phyloP scores from a whole-genome alignment of 2,113 vertebrate species.

The Dipodomys spectabilis region DNA sequence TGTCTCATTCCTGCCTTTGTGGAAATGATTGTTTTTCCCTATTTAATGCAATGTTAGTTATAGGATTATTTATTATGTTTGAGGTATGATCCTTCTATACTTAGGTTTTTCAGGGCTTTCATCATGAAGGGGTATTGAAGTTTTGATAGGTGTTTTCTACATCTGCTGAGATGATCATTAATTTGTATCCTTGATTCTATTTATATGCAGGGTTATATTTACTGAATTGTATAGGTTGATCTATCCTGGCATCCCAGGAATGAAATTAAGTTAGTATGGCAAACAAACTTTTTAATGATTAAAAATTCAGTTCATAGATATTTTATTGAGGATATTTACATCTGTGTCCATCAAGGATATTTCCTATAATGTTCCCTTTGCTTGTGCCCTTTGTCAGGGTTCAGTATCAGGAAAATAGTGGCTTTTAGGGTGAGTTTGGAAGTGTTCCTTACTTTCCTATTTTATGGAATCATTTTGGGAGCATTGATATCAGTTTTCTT shows the following conservation, averaged over 20 bases:
- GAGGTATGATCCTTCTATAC: neutral
- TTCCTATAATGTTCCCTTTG: neutral
- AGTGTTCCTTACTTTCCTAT: too few species aligned
- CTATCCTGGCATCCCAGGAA: neutral
- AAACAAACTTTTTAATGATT: neutral
- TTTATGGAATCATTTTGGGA: too few species aligned
- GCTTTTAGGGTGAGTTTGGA: too few species aligned
- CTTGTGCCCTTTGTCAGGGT: neutral
- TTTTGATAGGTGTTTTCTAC: neutral
- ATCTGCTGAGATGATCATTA: neutral
- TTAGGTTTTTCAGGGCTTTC: neutral
- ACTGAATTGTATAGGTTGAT: neutral
- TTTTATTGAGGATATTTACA: neutral
- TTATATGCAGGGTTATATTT: neutral
- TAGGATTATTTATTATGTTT: neutral
- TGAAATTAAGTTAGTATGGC: neutral
- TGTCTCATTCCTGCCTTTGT: neutral
- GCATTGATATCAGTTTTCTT: too few species aligned
- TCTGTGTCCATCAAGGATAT: too few species aligned
- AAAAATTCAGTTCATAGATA: neutral
- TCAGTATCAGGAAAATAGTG: neutral
- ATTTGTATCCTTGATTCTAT: neutral
- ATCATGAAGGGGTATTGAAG: neutral
- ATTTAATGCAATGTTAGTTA: neutral
- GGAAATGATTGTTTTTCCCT: neutral